phyloP scores from a whole-genome alignment of 2,888 invertebrate species.

The Cancer borealis region DNA sequence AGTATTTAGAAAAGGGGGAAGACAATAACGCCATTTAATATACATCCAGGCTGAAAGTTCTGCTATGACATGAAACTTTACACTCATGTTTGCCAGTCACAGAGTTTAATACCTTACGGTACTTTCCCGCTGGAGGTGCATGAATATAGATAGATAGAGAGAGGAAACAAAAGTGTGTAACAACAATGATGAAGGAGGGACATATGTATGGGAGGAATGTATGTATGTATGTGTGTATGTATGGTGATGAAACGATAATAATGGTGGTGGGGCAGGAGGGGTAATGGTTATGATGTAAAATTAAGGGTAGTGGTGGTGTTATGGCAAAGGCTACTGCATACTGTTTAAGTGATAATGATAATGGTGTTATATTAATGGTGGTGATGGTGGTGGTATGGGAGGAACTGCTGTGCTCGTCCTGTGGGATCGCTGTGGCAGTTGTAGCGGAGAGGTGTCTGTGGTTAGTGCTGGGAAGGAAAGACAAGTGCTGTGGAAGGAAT shows the following conservation, averaged over 20 bases:
- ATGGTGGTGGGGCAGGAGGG: neutral
- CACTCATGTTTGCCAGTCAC: neutral
- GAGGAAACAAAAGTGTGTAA: neutral
- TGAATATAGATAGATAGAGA: neutral
- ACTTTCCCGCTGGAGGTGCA: neutral
- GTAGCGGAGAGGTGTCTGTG: neutral
- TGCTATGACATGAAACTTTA: no score
- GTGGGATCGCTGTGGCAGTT: neutral
- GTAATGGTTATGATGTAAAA: neutral
- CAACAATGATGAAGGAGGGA: neutral
- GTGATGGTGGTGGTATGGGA: neutral
- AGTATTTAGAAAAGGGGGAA: neutral
- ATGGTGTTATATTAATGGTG: neutral
- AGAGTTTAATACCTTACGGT: neutral
- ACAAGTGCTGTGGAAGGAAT: neutral
- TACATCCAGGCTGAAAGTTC: no score
- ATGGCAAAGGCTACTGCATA: no score
- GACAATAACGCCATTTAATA: no score
- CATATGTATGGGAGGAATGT: neutral
- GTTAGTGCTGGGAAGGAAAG: neutral
- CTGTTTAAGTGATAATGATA: no score
- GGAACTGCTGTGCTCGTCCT: neutral
- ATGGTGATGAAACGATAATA: neutral
- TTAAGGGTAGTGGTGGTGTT: no score
- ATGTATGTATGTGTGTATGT: neutral